These are phyloP conservation scores for Burhinus oedicnemus DNA, from an alignment of 2,113 vertebrate genomes.

Conservation along the genomic window DNA sequence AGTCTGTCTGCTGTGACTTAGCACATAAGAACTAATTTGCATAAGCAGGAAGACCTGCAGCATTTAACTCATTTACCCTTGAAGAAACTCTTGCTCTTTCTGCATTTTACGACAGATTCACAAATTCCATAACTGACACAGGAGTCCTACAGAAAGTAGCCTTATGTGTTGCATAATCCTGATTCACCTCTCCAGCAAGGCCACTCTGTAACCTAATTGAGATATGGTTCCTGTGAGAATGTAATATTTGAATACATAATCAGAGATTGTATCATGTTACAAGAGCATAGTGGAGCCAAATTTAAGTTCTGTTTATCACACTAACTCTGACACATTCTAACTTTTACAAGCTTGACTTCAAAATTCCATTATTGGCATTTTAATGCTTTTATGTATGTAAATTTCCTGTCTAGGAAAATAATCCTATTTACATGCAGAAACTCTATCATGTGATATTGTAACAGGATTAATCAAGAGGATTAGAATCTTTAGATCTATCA, in stretches of 20 bases:
- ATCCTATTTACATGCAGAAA: conserved; percentile 53
- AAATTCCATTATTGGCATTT: not conserved
- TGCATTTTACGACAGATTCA: not conserved
- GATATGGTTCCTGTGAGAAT: not conserved
- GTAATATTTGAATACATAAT: not conserved
- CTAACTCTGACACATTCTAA: not conserved
- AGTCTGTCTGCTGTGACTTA: not conserved
- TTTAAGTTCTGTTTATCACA: not conserved
- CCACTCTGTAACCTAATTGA: not conserved
- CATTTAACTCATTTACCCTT: not conserved
- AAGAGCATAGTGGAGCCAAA: not conserved
- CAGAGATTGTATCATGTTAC: not conserved
- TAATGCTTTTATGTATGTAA: not conserved
- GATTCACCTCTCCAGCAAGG: not conserved
- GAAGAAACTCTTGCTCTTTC: not conserved
- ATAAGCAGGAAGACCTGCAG: not conserved
- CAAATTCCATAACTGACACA: not conserved
- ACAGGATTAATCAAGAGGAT: conserved; percentile 38
- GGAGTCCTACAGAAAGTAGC: not conserved
- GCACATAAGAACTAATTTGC: not conserved
- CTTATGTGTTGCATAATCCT: not conserved
- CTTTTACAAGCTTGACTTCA: not conserved
- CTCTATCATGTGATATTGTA: conserved; percentile 28
- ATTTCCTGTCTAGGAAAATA: conserved; percentile 49
- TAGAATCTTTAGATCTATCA: not conserved